Evolutionary conservation across 2,888 invertebrate species (phyloP), one percentile per base, ranked within the genome.

Genomic region (Drosophila kanekoi): DNA sequence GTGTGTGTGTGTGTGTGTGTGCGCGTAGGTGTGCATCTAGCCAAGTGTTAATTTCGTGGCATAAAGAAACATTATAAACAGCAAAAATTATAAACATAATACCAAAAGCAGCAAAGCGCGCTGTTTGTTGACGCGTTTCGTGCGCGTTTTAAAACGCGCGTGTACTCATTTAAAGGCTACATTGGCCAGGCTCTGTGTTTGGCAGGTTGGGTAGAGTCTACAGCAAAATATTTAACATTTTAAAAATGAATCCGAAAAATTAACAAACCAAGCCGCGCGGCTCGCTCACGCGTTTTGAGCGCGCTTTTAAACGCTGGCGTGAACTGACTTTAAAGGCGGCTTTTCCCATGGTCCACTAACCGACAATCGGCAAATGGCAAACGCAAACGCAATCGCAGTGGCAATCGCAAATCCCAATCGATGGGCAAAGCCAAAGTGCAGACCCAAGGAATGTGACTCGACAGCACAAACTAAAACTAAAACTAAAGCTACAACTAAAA

Each of bases 321-420:
- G 2, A 23, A 16, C 5, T 14, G 10, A 16, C 35, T 20, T 74
- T 48, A 58, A 60, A 60, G 54, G 44, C 56, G 54, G 57, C 41
- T 56, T 65, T 82, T 87, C 89, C 85, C 85, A 85, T 89, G 85
- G 72, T 87, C 88, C 69, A 85, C 88, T 85, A 89, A 87, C 85
- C 89, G 77, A 89, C 68, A 86, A 83, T 79, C 61, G 57, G 40
- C 40, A 62, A 71, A 57, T 45, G 40, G 47, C 53, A 67, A 45
- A 60, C 53, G 45, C 43, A 54, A 43, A 43, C 43, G 44, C 54
- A 65, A 43, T 53, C 53, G 40, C 62, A 60, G 48, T 52, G 40
- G 44, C 59, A 64, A 56, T 56, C 32, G 61, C 61, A 62, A 59
- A 28, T 62, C 49, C 38, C 64, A 73, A 61, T 61, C 67, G 73